Evolutionary conservation across 2,888 invertebrate genomes (phyloP).

Genomic region (Julus scandinavius): DNA sequence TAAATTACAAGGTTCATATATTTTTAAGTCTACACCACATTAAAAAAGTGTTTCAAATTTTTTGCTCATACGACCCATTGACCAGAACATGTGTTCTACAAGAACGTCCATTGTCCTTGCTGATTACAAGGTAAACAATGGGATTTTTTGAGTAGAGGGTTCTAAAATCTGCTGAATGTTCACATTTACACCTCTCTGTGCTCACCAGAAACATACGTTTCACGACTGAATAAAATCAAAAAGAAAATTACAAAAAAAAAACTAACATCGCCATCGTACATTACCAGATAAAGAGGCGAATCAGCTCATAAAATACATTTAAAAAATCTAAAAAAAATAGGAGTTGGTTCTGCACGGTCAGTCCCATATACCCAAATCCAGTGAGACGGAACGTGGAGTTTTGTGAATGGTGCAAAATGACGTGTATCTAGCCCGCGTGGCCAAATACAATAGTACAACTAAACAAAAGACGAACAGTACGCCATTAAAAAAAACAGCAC

Average conservation of each 20-base stretch:
- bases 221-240: constrained; percentile 26
- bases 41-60: background rate
- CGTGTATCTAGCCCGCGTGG: constrained; percentile 36
- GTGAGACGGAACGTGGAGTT: background rate
- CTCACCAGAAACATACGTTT: background rate
- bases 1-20: too few relatives aligned
- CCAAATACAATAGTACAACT: constrained; percentile 22
- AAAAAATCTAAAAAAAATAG: background rate
- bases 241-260: constrained; percentile 35
- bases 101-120: constrained; percentile 20
- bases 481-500: background rate
- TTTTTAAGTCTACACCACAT: too few relatives aligned
- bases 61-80: background rate
- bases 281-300: constrained; percentile 40
- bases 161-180: constrained; percentile 27
- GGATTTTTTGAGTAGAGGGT: background rate
- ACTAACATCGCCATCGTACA: background rate
- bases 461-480: background rate
- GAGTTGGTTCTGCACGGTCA: constrained; percentile 21
- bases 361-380: constrained; percentile 44
- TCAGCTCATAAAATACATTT: constrained; percentile 13
- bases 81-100: background rate
- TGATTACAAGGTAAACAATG: constrained; percentile 34
- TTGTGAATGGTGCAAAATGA: constrained; percentile 34
- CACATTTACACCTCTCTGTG: background rate